Base-by-base conservation (phyloP, 2,797 vertebrate species). In the Tokudaia tokunoshimensis region DNA sequence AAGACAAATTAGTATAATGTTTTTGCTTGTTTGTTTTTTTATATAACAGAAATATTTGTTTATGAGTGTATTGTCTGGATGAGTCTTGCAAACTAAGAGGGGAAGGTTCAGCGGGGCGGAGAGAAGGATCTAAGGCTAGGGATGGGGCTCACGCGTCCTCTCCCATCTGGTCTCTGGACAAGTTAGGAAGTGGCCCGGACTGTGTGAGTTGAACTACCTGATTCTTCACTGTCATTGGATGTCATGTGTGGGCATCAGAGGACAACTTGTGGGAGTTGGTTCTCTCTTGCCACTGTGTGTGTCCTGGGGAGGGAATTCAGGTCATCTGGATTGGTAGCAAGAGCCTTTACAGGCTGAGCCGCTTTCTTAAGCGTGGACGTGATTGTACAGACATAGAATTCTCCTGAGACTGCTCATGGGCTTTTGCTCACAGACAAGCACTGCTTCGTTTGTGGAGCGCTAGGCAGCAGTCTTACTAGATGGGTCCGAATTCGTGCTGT, bases 1-100 rank as follows among this genome's bases (percentile, higher is more conserved):
- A 94, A 95, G 72, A 19, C 34, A 92, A 93, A 81, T 70, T 24
- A 89, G 67, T 29, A 96, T 44, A 74, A 17, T 72, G 34, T 8
- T 70, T 34, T 29, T 63, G 10, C 13, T 31, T 67, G 13, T n/a
- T 7, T 72, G 7, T 72, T 26, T 75, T 41, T 47, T 67, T 24
- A 82, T 47, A 41, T 82, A 91, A 80, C 7, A 91, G 59, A 96
- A 50, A 75, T 9, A 91, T 7, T 67, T 61, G 81, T 72, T 70
- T 44, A 79, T 44, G 11, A 76, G 41, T 44, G 5, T 7, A 26
- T 14, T 44, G 12, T 76, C 74, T 47, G 37, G 37, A 24, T 75
- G 37, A 75, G 37, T 41, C 50, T 81, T 29, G 24, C 24, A 50
- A 9, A 50, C 7, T 78, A 44, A 85, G 85, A 70, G 9, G 15